A percentile compares a stretch with the other conserved stretches of the same genome.
These are phyloP conservation scores for Eudorcas thomsonii DNA, from an alignment of 2,113 vertebrate genomes.

Conservation along the genomic window DNA sequence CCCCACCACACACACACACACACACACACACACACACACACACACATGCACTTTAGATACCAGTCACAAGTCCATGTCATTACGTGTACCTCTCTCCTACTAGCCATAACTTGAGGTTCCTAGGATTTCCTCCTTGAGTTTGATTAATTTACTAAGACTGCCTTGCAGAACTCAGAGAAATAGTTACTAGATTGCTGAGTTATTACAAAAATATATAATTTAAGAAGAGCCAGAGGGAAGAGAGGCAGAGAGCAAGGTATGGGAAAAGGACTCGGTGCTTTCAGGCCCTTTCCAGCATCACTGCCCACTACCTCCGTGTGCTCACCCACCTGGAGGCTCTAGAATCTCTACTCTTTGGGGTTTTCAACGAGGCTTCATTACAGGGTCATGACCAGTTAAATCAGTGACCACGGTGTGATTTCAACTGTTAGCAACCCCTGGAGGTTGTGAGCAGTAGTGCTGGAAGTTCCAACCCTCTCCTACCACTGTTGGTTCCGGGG, in stretches of 20 bases:
- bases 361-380: not conserved
- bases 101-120: not conserved
- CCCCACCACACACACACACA: accelerated
- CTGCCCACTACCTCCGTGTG: not conserved
- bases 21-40: accelerated
- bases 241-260: not conserved
- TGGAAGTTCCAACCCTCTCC: not conserved
- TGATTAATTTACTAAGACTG: not conserved
- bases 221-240: not conserved
- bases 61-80: not conserved
- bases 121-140: not conserved
- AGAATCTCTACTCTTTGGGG: not conserved
- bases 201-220: not conserved
- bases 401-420: not conserved
- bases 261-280: not conserved
- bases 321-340: not conserved
- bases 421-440: not conserved
- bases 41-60: not conserved
- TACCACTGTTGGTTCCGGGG: not conserved
- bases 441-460: not conserved
- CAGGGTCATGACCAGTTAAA: not conserved
- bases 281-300: not conserved
- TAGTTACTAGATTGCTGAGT: not conserved
- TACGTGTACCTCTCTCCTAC: not conserved
- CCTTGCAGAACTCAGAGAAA: not conserved